phyloP scores from a whole-genome alignment of 2,113 vertebrate species.

The Pseudolaguvia tuberculata region DNA sequence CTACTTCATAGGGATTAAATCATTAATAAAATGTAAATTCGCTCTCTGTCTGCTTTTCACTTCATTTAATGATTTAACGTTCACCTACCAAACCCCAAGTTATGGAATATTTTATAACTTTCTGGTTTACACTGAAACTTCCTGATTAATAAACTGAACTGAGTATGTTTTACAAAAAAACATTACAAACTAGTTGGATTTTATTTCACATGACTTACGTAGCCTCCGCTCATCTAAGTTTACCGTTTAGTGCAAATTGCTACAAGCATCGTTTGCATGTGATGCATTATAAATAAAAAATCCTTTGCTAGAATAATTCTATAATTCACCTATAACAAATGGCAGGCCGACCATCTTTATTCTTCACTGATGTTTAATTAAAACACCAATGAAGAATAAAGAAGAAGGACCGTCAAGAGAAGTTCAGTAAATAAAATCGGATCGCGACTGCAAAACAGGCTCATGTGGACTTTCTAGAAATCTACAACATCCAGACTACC shows the following conservation, averaged over 20 bases:
- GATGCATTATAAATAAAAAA: neutral
- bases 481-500: conserved; percentile 44
- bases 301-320: neutral
- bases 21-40: neutral
- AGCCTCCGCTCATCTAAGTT: neutral
- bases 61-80: neutral
- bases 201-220: neutral
- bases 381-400: neutral
- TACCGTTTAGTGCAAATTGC: neutral
- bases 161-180: neutral
- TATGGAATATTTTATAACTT: neutral
- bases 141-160: neutral
- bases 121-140: neutral
- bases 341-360: neutral
- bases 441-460: neutral
- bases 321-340: neutral
- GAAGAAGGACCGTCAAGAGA: conserved; percentile 2
- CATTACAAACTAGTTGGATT: neutral
- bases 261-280: neutral
- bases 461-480: conserved; percentile 15
- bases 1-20: neutral
- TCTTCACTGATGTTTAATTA: neutral
- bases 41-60: neutral
- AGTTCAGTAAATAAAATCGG: conserved; percentile 46
- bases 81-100: neutral